Percentiles rank a stretch among this genome's conserved stretches.
phyloP scores from a whole-genome alignment of 2,113 vertebrate species.

The Pygoscelis adeliae region DNA sequence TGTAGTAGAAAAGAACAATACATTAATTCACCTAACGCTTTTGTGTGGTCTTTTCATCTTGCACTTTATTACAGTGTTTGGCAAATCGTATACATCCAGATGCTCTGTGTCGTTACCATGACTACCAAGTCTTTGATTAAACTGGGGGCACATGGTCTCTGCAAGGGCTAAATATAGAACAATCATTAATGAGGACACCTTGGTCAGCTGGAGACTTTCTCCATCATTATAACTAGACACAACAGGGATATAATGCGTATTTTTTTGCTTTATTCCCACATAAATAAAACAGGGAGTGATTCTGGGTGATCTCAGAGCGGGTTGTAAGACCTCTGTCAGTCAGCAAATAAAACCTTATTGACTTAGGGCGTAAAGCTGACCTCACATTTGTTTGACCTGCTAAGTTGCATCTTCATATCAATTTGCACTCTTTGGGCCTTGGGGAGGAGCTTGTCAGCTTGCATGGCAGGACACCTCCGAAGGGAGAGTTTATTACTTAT shows the following conservation, averaged over 20 bases:
- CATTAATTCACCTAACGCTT: background rate
- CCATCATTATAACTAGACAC: background rate
- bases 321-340: background rate
- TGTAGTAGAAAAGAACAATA: background rate
- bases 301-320: background rate
- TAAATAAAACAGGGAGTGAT: background rate
- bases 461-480: background rate
- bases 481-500: background rate
- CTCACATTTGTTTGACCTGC: background rate
- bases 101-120: slow-evolving; percentile 33
- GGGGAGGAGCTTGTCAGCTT: background rate
- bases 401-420: background rate
- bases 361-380: background rate
- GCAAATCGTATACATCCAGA: background rate
- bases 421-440: background rate
- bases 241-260: background rate
- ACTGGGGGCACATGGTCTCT: slow-evolving; percentile 10
- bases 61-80: slow-evolving; percentile 29
- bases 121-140: slow-evolving; percentile 57
- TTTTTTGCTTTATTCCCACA: background rate
- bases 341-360: background rate
- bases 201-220: slow-evolving; percentile 17
- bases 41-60: background rate
- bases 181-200: slow-evolving; percentile 46
- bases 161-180: slow-evolving; percentile 45